Base-by-base conservation (phyloP, 2,113 vertebrate species). In the Ptilorrhoa leucosticta region DNA sequence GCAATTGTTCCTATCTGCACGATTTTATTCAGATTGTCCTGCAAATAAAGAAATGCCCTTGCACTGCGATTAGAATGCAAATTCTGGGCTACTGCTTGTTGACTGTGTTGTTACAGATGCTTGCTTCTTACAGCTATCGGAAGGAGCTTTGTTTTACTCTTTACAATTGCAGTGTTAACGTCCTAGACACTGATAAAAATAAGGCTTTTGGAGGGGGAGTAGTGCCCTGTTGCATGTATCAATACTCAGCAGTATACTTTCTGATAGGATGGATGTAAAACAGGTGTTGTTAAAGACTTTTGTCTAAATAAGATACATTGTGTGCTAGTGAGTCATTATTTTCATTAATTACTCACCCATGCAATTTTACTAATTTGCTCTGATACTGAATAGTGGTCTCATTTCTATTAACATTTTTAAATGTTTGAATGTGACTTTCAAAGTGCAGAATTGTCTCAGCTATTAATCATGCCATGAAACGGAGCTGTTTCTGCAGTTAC, bases 171-270 rank as follows among this genome's bases (percentile, higher is more conserved):
- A 84, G 13, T n/a, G 45, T 58, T 87, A 84, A 69, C 2, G 1
- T 80, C 50, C 27, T 75, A 64, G 90, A 35, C 31, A 39, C 31
- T 72, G 72, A 47, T 70, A 56, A 89, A 94, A 90, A 96, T 89
- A 37, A 86, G 83, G 78, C 60, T 77, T 82, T 75, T 79, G 42
- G 44, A 75, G 81, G 42, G 42, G 37, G 69, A 90, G 79, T 68
- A 89, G 66, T 95, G 90, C 90, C 95, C 94, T 97, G 96, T 97
- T 97, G 97, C 95, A 93, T 93, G 75, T 90, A 89, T 95, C 77
- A 51, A 53, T 95, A 79, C 60, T 96, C 87, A 85, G 64, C 88
- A 42, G 82, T 60, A 50, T 66, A 92, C 60, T 93, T 94, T 47
- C 66, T 56, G 71, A 72, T 77, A 47, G 2, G 1, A 68, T 60